Percentiles rank a stretch among this genome's conserved stretches.
phyloP scores from a whole-genome alignment of 2,888 invertebrate species.

The Drosophila hamatofila region DNA sequence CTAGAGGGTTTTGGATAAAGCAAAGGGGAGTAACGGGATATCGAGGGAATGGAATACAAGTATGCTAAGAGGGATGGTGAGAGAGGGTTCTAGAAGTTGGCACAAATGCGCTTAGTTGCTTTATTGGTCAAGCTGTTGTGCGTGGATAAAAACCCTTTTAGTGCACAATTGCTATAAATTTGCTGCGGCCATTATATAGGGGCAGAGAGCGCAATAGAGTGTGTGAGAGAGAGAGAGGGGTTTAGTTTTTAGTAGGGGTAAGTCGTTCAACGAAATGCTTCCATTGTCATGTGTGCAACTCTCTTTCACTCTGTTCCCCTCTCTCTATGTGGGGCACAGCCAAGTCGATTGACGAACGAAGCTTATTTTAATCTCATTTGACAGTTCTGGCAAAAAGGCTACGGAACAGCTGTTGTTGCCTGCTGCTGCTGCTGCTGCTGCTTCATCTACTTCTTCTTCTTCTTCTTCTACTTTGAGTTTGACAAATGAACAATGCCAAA shows the following conservation, averaged over 20 bases:
- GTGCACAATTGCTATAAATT: slow-evolving; percentile 83
- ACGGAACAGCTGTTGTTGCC: slow-evolving; percentile 70
- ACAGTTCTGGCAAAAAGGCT: slow-evolving; percentile 66
- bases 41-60: background rate
- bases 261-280: slow-evolving; percentile 29
- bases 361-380: slow-evolving; percentile 82
- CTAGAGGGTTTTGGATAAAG: background rate
- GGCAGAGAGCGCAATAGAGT: slow-evolving; percentile 1
- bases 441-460: background rate
- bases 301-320: background rate
- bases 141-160: slow-evolving; percentile 83
- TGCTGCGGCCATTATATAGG: slow-evolving; percentile 68
- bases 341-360: slow-evolving; percentile 81
- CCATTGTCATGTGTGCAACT: slow-evolving; percentile 60
- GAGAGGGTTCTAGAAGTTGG: slow-evolving; percentile 16
- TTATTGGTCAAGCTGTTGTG: slow-evolving; percentile 83
- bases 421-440: background rate
- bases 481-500: slow-evolving; percentile 68
- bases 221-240: background rate
- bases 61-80: background rate
- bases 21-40: background rate
- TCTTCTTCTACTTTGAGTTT: slow-evolving; percentile 51
- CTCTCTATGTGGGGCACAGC: slow-evolving; percentile 30
- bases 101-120: slow-evolving; percentile 82
- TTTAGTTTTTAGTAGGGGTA: slow-evolving; percentile 13